Conservation (phyloP, 2,797 vertebrate species). For the Myotis planiceps region DNA sequence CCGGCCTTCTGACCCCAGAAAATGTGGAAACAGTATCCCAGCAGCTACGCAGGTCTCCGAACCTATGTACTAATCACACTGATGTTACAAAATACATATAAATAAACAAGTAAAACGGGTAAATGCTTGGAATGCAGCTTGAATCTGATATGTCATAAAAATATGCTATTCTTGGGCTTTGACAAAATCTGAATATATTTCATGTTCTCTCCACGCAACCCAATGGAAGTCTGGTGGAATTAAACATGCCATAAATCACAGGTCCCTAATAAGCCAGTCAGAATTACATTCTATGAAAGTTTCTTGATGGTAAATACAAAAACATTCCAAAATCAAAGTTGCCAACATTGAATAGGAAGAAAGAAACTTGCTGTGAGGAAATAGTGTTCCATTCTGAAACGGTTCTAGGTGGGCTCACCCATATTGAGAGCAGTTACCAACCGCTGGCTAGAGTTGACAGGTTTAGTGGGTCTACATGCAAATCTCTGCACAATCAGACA, state of each 20-base stretch:
- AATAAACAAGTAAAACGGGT: constrained; percentile 54
- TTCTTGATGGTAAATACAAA: constrained; percentile 77
- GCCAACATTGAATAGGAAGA: constrained; percentile 76
- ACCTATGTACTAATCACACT: constrained; percentile 61
- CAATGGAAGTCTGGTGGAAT: constrained; percentile 69
- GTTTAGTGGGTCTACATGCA: not conserved
- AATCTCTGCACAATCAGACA: constrained; percentile 53
- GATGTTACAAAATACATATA: constrained; percentile 31
- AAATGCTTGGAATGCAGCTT: constrained; percentile 42
- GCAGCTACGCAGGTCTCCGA: constrained; percentile 66
- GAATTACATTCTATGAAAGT: constrained; percentile 75
- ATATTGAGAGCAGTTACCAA: constrained; percentile 56
- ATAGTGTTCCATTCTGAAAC: constrained; percentile 48
- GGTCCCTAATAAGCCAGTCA: constrained; percentile 71
- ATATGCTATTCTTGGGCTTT: constrained; percentile 41
- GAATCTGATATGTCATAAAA: constrained; percentile 40
- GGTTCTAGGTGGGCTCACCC: constrained; percentile 57
- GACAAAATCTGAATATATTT: constrained; percentile 65
- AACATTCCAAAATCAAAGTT: constrained; percentile 74
- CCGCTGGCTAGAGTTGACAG: constrained; percentile 71
- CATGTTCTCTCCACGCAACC: constrained; percentile 42
- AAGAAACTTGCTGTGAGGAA: constrained; percentile 66
- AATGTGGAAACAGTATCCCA: constrained; percentile 73
- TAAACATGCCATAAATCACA: constrained; percentile 76
- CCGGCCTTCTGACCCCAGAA: constrained; percentile 72